Percentiles rank a stretch among this genome's conserved stretches.
Evolutionary conservation across 2,797 vertebrate species (phyloP).

Genomic region (Gouania willdenowi): DNA sequence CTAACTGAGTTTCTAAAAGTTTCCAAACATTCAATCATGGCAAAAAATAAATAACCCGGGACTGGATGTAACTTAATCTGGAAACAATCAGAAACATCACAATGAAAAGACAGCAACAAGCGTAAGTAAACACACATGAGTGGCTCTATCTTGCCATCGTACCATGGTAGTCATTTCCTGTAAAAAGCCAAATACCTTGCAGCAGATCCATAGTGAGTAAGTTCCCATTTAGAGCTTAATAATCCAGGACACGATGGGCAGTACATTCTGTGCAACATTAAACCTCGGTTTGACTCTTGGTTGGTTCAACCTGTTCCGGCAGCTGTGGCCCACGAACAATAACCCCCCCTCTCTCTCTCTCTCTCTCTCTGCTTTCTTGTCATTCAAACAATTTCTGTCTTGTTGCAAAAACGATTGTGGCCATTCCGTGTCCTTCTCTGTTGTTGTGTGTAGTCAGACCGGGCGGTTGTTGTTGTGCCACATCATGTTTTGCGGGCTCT

Average conservation of each 20-base stretch:
- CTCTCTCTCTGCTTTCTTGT: constrained; percentile 71
- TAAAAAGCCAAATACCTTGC: constrained; percentile 64
- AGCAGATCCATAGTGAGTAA: constrained; percentile 68
- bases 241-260: constrained; percentile 44
- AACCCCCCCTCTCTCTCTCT: constrained; percentile 10
- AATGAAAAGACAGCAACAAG: not conserved
- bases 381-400: constrained; percentile 73
- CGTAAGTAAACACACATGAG: not conserved
- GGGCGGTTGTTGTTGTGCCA: constrained; percentile 53
- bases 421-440: constrained; percentile 73
- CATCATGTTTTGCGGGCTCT: constrained; percentile 62
- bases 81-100: not conserved
- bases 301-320: constrained; percentile 41
- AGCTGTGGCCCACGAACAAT: constrained; percentile 57
- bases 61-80: not conserved
- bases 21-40: constrained; percentile 17
- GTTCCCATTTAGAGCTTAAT: constrained; percentile 69
- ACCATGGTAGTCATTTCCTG: not conserved
- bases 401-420: constrained; percentile 75
- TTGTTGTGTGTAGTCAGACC: constrained; percentile 51
- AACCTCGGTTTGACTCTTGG: constrained; percentile 47
- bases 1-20: not conserved
- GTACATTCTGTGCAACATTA: constrained; percentile 68
- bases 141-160: not conserved
- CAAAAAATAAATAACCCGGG: constrained; percentile 4